phyloP scores from a whole-genome alignment of 2,113 vertebrate species.

The Semicossyphus pulcher region DNA sequence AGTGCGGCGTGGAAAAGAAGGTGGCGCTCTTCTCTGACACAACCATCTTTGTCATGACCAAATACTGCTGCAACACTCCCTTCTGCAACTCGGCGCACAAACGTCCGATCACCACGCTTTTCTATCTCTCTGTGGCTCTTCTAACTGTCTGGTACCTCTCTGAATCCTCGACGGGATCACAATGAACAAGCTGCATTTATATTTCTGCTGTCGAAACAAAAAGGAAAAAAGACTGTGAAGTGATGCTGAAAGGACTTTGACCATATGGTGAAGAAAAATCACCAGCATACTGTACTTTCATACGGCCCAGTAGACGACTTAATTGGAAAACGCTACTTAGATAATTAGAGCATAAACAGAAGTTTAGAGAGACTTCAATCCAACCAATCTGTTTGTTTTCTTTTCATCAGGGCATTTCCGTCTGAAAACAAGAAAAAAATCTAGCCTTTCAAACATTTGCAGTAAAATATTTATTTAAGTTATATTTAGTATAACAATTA shows the following conservation, averaged over 20 bases:
- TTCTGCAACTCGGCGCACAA: conserved; percentile 74
- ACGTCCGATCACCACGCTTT: conserved; percentile 1
- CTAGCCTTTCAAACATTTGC: neutral
- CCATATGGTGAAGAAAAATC: conserved; percentile 11
- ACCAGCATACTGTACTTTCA: conserved; percentile 22
- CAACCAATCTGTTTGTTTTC: neutral
- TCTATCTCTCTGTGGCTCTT: conserved; percentile 35
- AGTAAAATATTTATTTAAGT: conserved; percentile 3
- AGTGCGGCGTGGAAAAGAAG: conserved; percentile 57
- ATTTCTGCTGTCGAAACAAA: conserved; percentile 14
- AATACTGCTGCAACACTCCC: conserved; percentile 73
- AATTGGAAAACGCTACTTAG: conserved; percentile 6
- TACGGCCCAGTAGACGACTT: neutral
- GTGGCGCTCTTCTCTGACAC: conserved; percentile 62
- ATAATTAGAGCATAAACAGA: neutral
- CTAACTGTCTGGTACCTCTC: conserved; percentile 34
- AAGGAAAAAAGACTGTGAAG: conserved; percentile 18
- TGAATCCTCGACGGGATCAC: conserved; percentile 1
- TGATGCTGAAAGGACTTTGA: conserved; percentile 30
- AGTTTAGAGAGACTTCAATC: conserved; percentile 10
- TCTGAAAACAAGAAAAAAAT: neutral
- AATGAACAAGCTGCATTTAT: conserved; percentile 14
- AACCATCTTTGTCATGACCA: conserved; percentile 77
- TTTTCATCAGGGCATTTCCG: neutral
- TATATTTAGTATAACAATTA: neutral